Evolutionary conservation across 2,113 vertebrate species (phyloP).

Genomic region (Petrocephalus zakoni): DNA sequence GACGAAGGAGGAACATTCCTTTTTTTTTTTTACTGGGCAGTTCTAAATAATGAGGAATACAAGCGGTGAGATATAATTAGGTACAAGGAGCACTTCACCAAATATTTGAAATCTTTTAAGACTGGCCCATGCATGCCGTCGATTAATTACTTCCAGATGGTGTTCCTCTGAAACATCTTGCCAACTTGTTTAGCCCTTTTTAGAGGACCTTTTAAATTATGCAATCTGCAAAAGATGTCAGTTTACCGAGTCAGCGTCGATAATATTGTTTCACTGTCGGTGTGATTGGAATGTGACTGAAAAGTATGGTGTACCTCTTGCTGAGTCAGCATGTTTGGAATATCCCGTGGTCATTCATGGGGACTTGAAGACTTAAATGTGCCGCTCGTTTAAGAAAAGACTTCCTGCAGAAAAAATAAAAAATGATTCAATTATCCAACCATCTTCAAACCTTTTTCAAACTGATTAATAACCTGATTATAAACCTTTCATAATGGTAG

Average conservation of each 20-base stretch:
- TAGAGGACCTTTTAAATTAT: conserved; percentile 45
- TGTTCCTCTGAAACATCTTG: conserved; percentile 49
- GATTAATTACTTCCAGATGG: conserved; percentile 88
- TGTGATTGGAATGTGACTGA: conserved; percentile 32
- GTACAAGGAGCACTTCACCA: conserved; percentile 87
- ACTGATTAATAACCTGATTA: background rate
- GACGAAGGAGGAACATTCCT: conserved; percentile 72
- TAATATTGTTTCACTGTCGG: conserved; percentile 29
- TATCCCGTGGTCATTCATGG: background rate
- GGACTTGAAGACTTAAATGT: background rate
- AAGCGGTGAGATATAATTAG: conserved; percentile 96
- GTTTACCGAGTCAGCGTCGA: background rate
- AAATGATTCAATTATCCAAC: background rate
- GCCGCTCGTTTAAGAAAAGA: background rate
- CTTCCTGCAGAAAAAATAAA: background rate
- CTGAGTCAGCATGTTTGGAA: conserved; percentile 14
- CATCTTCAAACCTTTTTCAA: background rate
- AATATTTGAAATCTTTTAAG: conserved; percentile 87
- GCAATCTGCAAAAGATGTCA: conserved; percentile 37
- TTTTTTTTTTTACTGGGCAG: conserved; percentile 69
- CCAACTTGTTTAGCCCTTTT: conserved; percentile 37
- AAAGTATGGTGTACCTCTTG: conserved; percentile 39
- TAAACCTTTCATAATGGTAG: background rate
- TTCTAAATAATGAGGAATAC: conserved; percentile 97
- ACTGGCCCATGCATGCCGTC: conserved; percentile 57